These are phyloP conservation scores for Orius laevigatus DNA, from an alignment of 1,140 invertebrate species.

Conservation along the genomic window DNA sequence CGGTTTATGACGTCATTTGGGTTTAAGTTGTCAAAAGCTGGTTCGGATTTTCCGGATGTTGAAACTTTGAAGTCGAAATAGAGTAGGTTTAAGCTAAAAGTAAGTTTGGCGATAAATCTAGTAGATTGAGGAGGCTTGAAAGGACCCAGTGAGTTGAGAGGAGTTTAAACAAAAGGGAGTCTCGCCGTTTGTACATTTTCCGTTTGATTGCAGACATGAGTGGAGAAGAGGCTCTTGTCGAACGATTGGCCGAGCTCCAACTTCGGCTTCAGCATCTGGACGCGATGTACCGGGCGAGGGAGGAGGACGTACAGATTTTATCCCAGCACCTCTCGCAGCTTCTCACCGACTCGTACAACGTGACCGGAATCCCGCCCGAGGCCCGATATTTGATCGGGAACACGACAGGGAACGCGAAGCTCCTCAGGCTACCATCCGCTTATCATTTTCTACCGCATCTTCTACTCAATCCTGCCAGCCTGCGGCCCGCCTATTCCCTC, in stretches of 20 bases:
- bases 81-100: too few relatives aligned
- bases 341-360: constrained; percentile 10
- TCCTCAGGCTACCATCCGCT: constrained; percentile 52
- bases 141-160: too few relatives aligned
- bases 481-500: constrained; percentile 60
- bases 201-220: constrained; percentile 29
- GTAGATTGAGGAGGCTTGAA: too few relatives aligned
- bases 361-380: constrained; percentile 12
- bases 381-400: constrained; percentile 19
- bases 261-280: constrained; percentile 53
- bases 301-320: constrained; percentile 49
- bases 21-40: too few relatives aligned
- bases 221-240: constrained; percentile 46
- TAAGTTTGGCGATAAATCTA: too few relatives aligned
- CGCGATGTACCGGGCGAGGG: constrained; percentile 46
- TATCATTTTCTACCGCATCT: constrained; percentile 81
- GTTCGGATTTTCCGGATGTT: too few relatives aligned
- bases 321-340: constrained; percentile 38
- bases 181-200: too few relatives aligned
- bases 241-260: constrained; percentile 49
- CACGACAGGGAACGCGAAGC: constrained; percentile 25
- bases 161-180: too few relatives aligned
- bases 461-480: constrained; percentile 55
- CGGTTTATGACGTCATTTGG: too few relatives aligned
- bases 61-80: too few relatives aligned